These are phyloP conservation scores for Thinocorus orbignyianus DNA, from an alignment of 2,113 vertebrate genomes.

Conservation along the genomic window DNA sequence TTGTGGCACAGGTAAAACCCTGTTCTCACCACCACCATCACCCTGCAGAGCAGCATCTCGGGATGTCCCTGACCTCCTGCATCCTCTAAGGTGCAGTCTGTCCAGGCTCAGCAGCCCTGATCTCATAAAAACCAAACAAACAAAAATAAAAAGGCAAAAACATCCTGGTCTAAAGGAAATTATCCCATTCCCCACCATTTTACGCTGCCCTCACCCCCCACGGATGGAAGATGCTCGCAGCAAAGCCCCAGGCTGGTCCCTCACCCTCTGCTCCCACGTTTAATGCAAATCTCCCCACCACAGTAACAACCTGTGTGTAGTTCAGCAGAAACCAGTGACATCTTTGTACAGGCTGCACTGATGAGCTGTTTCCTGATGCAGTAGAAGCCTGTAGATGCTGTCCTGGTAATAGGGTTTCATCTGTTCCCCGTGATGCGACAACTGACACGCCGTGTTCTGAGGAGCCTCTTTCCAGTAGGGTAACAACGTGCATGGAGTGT, in stretches of 20 bases:
- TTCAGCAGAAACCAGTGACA: conserved; percentile 24
- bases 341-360: background rate
- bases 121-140: background rate
- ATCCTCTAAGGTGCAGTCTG: background rate
- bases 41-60: accelerated
- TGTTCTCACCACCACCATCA: background rate
- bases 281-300: accelerated
- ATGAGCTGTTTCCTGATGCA: conserved; percentile 42
- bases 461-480: conserved; percentile 41
- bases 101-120: background rate
- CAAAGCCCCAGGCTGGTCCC: background rate
- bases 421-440: conserved; percentile 57
- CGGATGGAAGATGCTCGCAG: background rate
- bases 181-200: background rate
- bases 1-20: accelerated
- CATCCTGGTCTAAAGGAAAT: background rate
- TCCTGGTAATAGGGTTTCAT: conserved; percentile 61
- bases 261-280: background rate
- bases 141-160: background rate
- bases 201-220: background rate
- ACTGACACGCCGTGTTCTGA: conserved; percentile 48
- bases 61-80: background rate
- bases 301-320: background rate
- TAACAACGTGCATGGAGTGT: background rate
- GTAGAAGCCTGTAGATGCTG: background rate